Evolutionary conservation across 2,888 invertebrate species (phyloP).

Genomic region (Phengaris alcon): DNA sequence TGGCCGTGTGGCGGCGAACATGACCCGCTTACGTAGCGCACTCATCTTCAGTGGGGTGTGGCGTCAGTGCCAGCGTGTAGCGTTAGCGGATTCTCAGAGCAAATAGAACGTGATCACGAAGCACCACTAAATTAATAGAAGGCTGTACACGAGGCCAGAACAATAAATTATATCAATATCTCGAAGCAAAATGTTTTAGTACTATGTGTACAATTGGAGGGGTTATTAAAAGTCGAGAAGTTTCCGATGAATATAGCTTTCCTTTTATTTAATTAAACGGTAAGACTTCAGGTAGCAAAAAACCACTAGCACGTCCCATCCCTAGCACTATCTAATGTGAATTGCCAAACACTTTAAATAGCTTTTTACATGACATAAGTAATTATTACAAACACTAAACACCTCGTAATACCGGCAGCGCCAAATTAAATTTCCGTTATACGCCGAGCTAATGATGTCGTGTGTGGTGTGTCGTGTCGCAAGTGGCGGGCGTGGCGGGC

Average conservation of each 20-base stretch:
- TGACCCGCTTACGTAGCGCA: slow-evolving; percentile 9
- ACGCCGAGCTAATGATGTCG: slow-evolving; percentile 13
- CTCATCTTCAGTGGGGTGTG: not conserved
- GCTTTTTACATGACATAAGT: not conserved
- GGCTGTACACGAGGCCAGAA: too few species aligned
- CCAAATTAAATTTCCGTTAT: slow-evolving; percentile 14
- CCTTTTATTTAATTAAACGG: too few species aligned
- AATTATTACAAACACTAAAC: slow-evolving; percentile 7
- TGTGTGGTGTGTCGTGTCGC: slow-evolving; percentile 22
- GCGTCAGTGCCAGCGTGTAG: slow-evolving; percentile 32
- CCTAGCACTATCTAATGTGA: not conserved
- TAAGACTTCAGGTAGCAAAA: not conserved
- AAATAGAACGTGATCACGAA: not conserved
- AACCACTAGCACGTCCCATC: not conserved
- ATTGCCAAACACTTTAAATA: not conserved
- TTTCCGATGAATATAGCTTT: too few species aligned
- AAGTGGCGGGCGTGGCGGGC: slow-evolving; percentile 2
- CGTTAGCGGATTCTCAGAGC: not conserved
- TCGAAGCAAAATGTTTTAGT: too few species aligned
- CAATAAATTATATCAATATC: too few species aligned
- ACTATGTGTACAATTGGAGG: too few species aligned
- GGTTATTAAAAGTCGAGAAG: too few species aligned
- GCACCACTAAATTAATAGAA: too few species aligned
- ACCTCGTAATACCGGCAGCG: not conserved
- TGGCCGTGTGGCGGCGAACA: not conserved